phyloP scores from a whole-genome alignment of 2,888 invertebrate species.

The Xylota sylvarum region DNA sequence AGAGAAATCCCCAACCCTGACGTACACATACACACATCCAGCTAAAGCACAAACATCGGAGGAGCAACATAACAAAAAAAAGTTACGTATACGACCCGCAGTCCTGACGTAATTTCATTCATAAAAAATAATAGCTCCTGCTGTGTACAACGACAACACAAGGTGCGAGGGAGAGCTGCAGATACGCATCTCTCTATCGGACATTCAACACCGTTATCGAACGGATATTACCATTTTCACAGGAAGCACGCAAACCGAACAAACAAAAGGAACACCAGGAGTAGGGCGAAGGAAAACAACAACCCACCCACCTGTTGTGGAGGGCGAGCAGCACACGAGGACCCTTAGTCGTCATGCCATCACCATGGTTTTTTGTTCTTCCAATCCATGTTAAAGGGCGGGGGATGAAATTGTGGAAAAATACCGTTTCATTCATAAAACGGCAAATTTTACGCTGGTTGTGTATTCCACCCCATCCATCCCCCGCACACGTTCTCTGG shows the following conservation, averaged over 20 bases:
- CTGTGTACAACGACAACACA: background rate
- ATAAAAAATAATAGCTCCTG: slow-evolving; percentile 42
- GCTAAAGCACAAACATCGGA: background rate
- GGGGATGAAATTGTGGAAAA: slow-evolving; percentile 17
- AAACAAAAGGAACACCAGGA: background rate
- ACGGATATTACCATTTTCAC: slow-evolving; percentile 32
- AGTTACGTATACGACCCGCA: slow-evolving; percentile 51
- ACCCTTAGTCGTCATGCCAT: slow-evolving; percentile 31
- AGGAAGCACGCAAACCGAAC: slow-evolving; percentile 26
- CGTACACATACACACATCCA: background rate
- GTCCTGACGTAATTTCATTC: slow-evolving; percentile 70
- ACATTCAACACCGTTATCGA: slow-evolving; percentile 2
- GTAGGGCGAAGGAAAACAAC: slow-evolving; percentile 1
- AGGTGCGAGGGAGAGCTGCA: slow-evolving; percentile 20
- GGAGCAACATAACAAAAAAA: background rate
- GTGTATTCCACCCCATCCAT: background rate
- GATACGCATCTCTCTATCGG: slow-evolving; percentile 25
- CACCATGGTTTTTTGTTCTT: slow-evolving; percentile 3
- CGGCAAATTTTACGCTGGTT: slow-evolving; percentile 64
- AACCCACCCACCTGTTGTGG: slow-evolving; percentile 65
- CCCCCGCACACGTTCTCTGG: background rate
- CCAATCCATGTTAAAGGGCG: too few species aligned
- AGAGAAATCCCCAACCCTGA: slow-evolving; percentile 7
- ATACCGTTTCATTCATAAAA: slow-evolving; percentile 69
- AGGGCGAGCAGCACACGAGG: slow-evolving; percentile 9